Evolutionary conservation across 2,113 vertebrate genomes (phyloP).

Genomic region (Scomber japonicus): DNA sequence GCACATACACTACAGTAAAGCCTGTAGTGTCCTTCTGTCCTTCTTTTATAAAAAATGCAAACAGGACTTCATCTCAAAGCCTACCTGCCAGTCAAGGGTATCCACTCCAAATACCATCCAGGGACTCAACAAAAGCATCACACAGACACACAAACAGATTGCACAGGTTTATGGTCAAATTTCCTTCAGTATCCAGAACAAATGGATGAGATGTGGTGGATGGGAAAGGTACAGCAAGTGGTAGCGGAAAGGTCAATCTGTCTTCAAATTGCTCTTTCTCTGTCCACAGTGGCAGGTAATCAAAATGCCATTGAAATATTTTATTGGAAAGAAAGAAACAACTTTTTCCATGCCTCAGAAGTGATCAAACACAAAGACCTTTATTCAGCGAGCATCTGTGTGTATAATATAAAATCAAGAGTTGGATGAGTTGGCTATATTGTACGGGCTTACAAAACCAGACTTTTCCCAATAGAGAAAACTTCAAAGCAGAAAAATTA

Average conservation of each 20-base stretch:
- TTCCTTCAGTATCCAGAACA: constrained; percentile 15
- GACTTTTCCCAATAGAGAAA: neutral
- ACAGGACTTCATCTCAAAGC: constrained; percentile 49
- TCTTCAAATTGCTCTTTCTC: constrained; percentile 56
- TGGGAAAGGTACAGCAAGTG: constrained; percentile 1
- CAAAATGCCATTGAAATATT: constrained; percentile 55
- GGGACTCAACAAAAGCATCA: constrained; percentile 4
- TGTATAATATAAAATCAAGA: constrained; percentile 18
- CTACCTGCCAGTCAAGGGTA: constrained; percentile 41
- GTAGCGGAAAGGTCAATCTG: constrained; percentile 49
- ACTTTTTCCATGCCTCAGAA: constrained; percentile 35
- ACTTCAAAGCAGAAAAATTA: constrained; percentile 52
- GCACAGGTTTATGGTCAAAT: constrained; percentile 3
- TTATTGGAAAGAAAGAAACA: constrained; percentile 29
- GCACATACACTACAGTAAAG: neutral
- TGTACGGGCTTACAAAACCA: constrained; percentile 4
- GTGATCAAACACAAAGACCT: constrained; percentile 14
- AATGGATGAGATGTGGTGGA: constrained; percentile 8
- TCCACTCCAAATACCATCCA: constrained; percentile 53
- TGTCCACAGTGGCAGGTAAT: constrained; percentile 47
- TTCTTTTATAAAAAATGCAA: constrained; percentile 63
- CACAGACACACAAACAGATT: constrained; percentile 13
- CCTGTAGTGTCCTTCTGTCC: constrained; percentile 24
- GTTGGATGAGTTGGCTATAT: neutral
- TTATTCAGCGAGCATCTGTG: constrained; percentile 1